phyloP scores from a whole-genome alignment of 2,888 invertebrate species.

The Carcina quercana region DNA sequence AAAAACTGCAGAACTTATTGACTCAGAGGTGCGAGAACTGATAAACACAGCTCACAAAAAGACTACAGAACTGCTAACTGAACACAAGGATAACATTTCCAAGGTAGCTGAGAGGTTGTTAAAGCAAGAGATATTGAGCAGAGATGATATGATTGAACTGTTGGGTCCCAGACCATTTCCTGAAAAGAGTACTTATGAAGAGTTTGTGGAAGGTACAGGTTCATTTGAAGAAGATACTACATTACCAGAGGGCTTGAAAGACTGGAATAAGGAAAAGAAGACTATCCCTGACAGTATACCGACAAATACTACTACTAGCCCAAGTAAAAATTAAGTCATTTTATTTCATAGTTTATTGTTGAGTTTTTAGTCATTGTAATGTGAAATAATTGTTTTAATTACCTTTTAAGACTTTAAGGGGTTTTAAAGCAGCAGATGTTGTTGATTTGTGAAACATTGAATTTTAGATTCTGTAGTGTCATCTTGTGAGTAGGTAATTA shows the following conservation, averaged over 20 bases:
- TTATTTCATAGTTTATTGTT: constrained; percentile 36
- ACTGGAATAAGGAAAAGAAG: constrained; percentile 90
- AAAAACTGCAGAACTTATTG: constrained; percentile 96
- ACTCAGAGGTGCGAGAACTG: constrained; percentile 84
- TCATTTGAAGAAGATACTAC: constrained; percentile 97
- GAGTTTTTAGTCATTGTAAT: constrained; percentile 35
- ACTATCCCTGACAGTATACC: constrained; percentile 43
- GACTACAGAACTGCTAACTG: constrained; percentile 83
- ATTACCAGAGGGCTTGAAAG: constrained; percentile 94
- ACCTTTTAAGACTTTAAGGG: constrained; percentile 55
- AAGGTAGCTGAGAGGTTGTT: constrained; percentile 92
- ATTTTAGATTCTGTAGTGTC: background rate
- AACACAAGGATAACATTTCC: constrained; percentile 90
- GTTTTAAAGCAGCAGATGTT: constrained; percentile 35
- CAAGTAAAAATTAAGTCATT: constrained; percentile 48
- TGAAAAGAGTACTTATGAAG: constrained; percentile 99
- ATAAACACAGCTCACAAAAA: constrained; percentile 81
- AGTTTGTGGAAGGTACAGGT: constrained; percentile 98
- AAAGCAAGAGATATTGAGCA: constrained; percentile 94
- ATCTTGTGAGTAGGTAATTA: too few species aligned
- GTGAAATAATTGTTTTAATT: constrained; percentile 53
- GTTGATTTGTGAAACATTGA: constrained; percentile 19
- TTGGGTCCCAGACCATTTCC: constrained; percentile 96
- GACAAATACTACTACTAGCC: constrained; percentile 18
- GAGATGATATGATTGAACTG: constrained; percentile 98